phyloP scores from a whole-genome alignment of 2,797 vertebrate genomes.

The Poecilia wingei region DNA sequence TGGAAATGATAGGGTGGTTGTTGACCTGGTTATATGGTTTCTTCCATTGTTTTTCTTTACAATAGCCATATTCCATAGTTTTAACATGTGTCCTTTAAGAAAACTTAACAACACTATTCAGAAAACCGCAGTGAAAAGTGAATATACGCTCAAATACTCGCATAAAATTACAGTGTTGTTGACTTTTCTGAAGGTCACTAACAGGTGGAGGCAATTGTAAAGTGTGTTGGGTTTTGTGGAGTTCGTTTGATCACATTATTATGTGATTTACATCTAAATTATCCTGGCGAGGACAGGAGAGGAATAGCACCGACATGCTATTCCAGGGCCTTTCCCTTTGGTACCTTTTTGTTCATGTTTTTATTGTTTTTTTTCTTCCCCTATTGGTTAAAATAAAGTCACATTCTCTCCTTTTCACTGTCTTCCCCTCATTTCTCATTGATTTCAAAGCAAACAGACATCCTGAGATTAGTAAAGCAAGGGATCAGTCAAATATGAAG shows the following conservation, averaged over 20 bases:
- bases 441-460: constrained; percentile 22
- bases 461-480: constrained; percentile 1
- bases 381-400: constrained; percentile 56
- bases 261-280: constrained; percentile 18
- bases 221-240: constrained; percentile 13
- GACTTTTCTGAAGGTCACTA: constrained; percentile 16
- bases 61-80: constrained; percentile 28
- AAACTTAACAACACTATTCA: constrained; percentile 16
- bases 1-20: constrained; percentile 53
- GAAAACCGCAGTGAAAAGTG: background rate
- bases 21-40: constrained; percentile 49
- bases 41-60: constrained; percentile 42
- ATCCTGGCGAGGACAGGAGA: constrained; percentile 62
- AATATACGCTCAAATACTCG: background rate
- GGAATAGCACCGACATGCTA: constrained; percentile 69
- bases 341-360: constrained; percentile 30
- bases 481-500: constrained; percentile 6
- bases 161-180: constrained; percentile 4
- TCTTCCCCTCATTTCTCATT: constrained; percentile 25
- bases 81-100: constrained; percentile 9
- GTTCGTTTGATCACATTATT: constrained; percentile 18
- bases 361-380: constrained; percentile 14
- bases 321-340: constrained; percentile 65
- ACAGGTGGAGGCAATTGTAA: constrained; percentile 40
- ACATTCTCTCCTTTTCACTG: constrained; percentile 49